These are phyloP conservation scores for Melanocharis versteri DNA, from an alignment of 2,113 vertebrate species.

Conservation along the genomic window DNA sequence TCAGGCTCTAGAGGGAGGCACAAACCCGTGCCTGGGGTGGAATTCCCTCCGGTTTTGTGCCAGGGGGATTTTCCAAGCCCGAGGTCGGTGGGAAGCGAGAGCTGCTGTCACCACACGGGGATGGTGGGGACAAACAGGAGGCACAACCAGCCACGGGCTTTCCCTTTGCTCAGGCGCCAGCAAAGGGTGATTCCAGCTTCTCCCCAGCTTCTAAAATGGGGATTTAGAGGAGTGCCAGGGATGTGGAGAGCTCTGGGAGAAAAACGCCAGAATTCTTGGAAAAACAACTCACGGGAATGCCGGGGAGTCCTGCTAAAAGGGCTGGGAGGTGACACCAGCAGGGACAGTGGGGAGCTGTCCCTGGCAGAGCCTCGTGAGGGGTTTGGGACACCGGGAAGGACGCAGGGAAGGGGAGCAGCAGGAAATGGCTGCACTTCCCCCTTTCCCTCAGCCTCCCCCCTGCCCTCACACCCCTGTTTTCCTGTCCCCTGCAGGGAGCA, in stretches of 20 bases:
- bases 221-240: background rate
- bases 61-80: background rate
- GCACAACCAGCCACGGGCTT: background rate
- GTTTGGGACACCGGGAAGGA: background rate
- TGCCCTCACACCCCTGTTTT: background rate
- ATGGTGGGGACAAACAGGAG: background rate
- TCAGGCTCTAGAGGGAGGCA: background rate
- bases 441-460: rapidly evolving
- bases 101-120: background rate
- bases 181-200: background rate
- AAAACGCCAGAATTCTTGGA: background rate
- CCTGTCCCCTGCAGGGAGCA: constrained; percentile 83
- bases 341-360: background rate
- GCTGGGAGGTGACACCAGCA: background rate
- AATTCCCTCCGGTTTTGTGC: background rate
- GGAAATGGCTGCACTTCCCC: background rate
- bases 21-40: background rate
- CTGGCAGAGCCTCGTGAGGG: background rate
- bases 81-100: background rate
- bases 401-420: background rate
- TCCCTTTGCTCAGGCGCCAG: background rate
- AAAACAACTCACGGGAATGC: background rate
- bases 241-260: background rate
- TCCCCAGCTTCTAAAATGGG: background rate
- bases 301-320: background rate